Conservation (phyloP, 2,113 vertebrate genomes). For the Lophius piscatorius region DNA sequence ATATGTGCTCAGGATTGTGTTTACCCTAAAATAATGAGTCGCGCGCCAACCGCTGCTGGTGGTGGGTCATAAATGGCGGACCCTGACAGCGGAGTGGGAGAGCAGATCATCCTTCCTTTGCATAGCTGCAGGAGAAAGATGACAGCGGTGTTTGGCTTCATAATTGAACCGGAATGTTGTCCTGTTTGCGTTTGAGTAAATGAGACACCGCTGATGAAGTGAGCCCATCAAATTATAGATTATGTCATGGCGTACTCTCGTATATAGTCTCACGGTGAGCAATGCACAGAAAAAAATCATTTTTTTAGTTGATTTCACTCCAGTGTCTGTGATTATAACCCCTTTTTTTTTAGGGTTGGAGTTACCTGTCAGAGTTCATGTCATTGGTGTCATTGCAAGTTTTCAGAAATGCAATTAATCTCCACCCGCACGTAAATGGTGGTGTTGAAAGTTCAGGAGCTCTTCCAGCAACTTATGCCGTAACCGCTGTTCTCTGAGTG, state of each 20-base stretch:
- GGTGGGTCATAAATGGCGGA: constrained; percentile 35
- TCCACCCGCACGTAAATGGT: too few species aligned
- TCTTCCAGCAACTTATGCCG: too few species aligned
- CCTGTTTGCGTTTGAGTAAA: constrained; percentile 37
- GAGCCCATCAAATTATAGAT: constrained; percentile 25
- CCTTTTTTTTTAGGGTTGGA: too few species aligned
- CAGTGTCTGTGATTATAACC: too few species aligned
- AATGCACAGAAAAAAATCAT: neutral
- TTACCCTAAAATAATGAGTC: constrained; percentile 41
- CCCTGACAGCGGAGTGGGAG: constrained; percentile 29
- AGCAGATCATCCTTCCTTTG: constrained; percentile 42
- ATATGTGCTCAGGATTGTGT: constrained; percentile 1
- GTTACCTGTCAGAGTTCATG: too few species aligned
- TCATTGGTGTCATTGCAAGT: too few species aligned
- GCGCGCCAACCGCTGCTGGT: constrained; percentile 20
- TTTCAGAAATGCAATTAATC: too few species aligned
- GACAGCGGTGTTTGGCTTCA: constrained; percentile 51
- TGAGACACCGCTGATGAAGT: constrained; percentile 10
- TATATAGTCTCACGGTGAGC: neutral
- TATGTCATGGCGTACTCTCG: neutral
- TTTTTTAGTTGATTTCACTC: too few species aligned
- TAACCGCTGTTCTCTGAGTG: too few species aligned
- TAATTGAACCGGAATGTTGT: constrained; percentile 32
- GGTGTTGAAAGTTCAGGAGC: too few species aligned
- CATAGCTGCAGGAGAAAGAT: constrained; percentile 41